Base-by-base conservation (phyloP, 2,888 invertebrate genomes). In the Chrysopilus asiliformis region DNA sequence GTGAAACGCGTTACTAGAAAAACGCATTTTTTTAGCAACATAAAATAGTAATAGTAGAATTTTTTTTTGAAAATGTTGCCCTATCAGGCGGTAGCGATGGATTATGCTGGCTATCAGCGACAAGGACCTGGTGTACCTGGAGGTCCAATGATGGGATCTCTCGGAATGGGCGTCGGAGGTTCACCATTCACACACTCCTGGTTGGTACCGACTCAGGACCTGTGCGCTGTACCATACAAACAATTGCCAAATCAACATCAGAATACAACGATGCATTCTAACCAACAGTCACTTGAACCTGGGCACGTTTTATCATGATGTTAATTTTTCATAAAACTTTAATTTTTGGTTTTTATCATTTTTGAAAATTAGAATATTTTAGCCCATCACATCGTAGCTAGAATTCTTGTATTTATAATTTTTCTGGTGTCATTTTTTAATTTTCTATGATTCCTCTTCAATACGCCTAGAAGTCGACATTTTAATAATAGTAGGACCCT, bases 151-250 rank as follows among this genome's bases (percentile, higher is more conserved):
- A 58, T 60, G 57, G 68, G 72, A 47, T 55, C 62, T 51, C 66
- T 72, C 65, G 74, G 74, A 49, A 70, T 73, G 57, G 65, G 55
- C 40, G 50, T 52, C 42, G 57, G 53, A 35, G 53, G 54, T 34
- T 71, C 53, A 62, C 77, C 87, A 58, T 89, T 87, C 74, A 82
- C 85, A 64, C 87, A 89, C 76, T 87, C 87, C 71, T 89, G 89
- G 89, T 84, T 87, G 77, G 85, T 86, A 72, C 76, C 76, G 68
- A 80, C 82, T 71, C 83, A 84, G 79, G 85, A 86, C 74, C 77
- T 86, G 71, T 85, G 85, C 78, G 78, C 72, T 64, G 79, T 83
- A 75, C 82, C 84, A 71, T 78, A 76, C 70, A 78, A 77, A 69
- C 77, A 78, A 72, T 70, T 62, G 60, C 55, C 61, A 38, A 58